Evolutionary conservation across 2,888 invertebrate species (phyloP), one percentile per base, ranked within the genome.

Genomic region (Xestia xanthographa): DNA sequence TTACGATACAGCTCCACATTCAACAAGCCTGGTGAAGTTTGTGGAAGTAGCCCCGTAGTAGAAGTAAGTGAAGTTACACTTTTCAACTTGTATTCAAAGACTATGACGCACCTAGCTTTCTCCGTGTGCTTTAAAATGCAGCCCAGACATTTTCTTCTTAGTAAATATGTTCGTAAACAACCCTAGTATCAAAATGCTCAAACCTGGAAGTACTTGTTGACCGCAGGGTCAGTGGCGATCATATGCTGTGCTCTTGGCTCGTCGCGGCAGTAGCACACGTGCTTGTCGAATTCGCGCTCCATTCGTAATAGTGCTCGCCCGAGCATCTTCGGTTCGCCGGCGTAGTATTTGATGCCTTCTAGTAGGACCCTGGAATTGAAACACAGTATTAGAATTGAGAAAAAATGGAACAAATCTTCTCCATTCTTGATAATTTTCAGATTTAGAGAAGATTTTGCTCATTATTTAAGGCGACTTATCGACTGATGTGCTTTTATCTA

Each of bases 211-310:
- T 98, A 98, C 87, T 98, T 98, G 86, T 97, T 97, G 73, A 98
- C 98, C 70, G 97, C 97, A 38, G 97, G 97, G 87, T 98, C 98
- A 67, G 97, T 96, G 80, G 97, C 97, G 60, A 99, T 97, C 88
- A 99, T 97, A 79, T 98, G 98, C 92, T 99, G 98, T 38, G 99
- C 98, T 56, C 97, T 95, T 8, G 98, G 98, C 94, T 99, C 98
- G 93, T 98, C 98, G 92, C 98, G 97, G 93, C 98, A 99, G 95
- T 99, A 99, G 75, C 98, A 97, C 67, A 99, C 99, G 94, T 99
- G 99, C 92, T 98, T 98, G 96, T 99, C 99, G 93, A 99, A 99
- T 95, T 99, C 99, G 71, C 99, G 97, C 97, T 99, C 99, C 97
- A 99, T 97, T 89, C 99, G 97, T 66, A 99, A 96, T 91, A 99